These are phyloP conservation scores for Margarornis squamiger DNA, from an alignment of 2,797 vertebrate species.

Conservation along the genomic window DNA sequence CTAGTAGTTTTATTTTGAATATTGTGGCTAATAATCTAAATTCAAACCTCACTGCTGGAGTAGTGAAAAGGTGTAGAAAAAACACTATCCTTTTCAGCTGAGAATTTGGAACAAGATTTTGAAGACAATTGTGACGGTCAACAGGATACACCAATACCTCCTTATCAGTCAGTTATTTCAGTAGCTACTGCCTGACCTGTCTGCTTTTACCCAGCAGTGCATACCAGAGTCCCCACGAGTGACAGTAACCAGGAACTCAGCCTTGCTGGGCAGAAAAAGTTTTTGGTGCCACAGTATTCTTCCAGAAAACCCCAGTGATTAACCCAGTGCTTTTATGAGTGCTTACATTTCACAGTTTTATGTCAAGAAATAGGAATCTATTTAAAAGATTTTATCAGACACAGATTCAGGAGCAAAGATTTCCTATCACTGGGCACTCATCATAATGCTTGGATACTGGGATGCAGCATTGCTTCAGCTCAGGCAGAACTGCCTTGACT, in stretches of 20 bases:
- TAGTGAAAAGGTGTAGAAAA: background rate
- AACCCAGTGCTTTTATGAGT: background rate
- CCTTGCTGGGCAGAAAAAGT: background rate
- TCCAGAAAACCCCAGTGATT: background rate
- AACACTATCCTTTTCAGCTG: background rate
- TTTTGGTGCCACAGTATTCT: background rate
- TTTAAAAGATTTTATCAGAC: background rate
- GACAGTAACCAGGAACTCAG: background rate
- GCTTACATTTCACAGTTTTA: background rate
- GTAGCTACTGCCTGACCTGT: background rate
- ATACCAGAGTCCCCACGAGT: accelerated
- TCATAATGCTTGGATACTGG: background rate
- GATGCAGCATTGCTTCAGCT: background rate
- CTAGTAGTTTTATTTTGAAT: conserved; percentile 32
- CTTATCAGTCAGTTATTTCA: background rate
- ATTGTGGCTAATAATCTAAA: background rate
- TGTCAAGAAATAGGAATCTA: background rate
- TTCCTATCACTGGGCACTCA: background rate
- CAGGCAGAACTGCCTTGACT: background rate
- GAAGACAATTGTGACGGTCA: background rate
- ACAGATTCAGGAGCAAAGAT: background rate
- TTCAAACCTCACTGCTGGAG: background rate
- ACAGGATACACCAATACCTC: background rate
- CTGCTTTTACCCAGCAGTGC: background rate
- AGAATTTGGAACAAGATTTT: background rate